Evolutionary conservation across 2,888 invertebrate genomes (phyloP), one percentile per base, ranked within the genome.

Genomic region (Rhodophaea formosa): DNA sequence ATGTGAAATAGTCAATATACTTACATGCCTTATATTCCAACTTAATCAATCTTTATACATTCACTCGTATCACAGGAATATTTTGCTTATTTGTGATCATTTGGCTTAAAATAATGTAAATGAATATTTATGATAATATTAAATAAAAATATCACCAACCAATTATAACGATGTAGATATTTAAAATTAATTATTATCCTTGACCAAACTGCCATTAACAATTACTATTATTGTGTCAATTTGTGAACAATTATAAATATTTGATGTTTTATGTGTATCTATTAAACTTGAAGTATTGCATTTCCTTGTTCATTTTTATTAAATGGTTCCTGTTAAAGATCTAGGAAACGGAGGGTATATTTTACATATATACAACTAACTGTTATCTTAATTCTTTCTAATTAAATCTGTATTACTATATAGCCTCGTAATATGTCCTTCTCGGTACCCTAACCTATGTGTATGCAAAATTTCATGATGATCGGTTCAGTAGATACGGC

Each of bases 181-280:
- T 64, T 61, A 49, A 64, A 60, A 67, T 23, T 23, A 23, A 23
- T 23, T 23, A 65, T 68, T 64, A 66, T 67, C 68, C 72, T 73
- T 76, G 83, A 84, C 84, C 84, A 84, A 81, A 77, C 77, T 77
- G 76, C 76, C 76, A 72, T 75, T 65, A 73, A 70, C 66, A 56
- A 70, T 61, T 70, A 23, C 5, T 3, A 23, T 67, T 71, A 73
- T 65, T 74, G 67, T 75, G 87, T 86, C 85, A 86, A 85, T 86
- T 82, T 82, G 72, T 79, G 59, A 80, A 80, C 72, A 75, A 74
- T 80, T 75, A 74, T 71, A 72, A 69, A 66, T 65, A 72, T 76
- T 79, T 68, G 70, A 75, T 80, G 77, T 81, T 77, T 79, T 71
- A 62, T 71, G 76, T 75, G 75, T 71, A 77, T 12, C 12, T 39